phyloP scores from a whole-genome alignment of 2,113 vertebrate species.

The Chiloscyllium plagiosum region DNA sequence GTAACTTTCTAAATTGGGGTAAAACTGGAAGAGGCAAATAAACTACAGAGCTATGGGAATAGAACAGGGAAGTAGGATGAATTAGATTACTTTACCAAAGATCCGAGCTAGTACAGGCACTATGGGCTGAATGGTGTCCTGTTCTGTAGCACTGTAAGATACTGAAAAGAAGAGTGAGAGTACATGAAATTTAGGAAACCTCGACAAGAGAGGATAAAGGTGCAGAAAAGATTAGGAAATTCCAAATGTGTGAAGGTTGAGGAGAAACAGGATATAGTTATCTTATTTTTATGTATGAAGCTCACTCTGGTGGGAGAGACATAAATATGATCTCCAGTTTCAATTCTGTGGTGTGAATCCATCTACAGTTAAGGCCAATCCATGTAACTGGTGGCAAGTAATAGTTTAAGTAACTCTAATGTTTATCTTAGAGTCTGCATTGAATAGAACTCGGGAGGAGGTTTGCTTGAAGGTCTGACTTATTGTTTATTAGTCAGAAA shows the following conservation, averaged over 20 bases:
- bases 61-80: no score
- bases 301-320: neutral
- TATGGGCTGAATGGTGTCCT: neutral
- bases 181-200: neutral
- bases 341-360: neutral
- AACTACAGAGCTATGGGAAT: no score
- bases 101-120: no score
- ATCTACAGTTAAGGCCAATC: neutral
- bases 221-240: neutral
- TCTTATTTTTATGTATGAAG: neutral
- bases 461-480: neutral
- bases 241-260: neutral
- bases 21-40: neutral
- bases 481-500: neutral
- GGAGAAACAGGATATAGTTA: neutral
- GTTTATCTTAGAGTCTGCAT: neutral
- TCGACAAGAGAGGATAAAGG: neutral
- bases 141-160: neutral
- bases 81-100: no score
- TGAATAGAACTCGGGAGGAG: neutral
- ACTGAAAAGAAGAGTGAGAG: neutral
- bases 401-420: neutral
- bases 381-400: neutral
- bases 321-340: neutral
- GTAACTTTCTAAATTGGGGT: neutral